phyloP scores from a whole-genome alignment of 2,797 vertebrate species.

The Nyctalus aviator region DNA sequence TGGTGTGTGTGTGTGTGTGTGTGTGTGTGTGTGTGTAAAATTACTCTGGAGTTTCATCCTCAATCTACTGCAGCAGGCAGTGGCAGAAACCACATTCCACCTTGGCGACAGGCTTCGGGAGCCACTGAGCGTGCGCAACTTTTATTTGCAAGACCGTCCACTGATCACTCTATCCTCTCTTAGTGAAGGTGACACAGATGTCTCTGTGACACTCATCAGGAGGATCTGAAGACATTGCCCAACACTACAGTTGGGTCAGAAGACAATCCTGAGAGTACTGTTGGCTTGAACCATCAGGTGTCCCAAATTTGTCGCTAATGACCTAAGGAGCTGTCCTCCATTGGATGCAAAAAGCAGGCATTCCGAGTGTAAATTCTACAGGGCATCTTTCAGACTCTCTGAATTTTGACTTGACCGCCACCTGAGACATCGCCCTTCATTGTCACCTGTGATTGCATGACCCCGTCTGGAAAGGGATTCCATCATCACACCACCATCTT shows the following conservation, averaged over 20 bases:
- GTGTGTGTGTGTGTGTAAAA: not conserved
- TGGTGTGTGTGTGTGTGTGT: too few relatives aligned
- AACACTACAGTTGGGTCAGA: not conserved
- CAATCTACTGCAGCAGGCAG: not conserved
- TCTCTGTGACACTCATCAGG: not conserved
- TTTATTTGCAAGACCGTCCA: not conserved
- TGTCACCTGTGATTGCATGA: not conserved
- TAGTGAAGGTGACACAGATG: not conserved
- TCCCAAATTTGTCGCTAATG: not conserved
- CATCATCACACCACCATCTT: not conserved
- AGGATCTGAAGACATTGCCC: not conserved
- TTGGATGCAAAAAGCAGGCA: too few relatives aligned
- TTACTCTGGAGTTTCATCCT: not conserved
- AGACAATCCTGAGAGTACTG: not conserved
- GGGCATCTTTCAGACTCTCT: not conserved
- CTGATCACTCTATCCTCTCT: accelerated
- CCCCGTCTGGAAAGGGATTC: not conserved
- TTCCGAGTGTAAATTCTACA: not conserved
- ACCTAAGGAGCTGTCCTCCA: not conserved
- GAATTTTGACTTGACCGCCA: not conserved
- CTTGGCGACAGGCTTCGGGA: not conserved
- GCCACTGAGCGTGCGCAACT: accelerated
- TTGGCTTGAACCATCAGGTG: not conserved
- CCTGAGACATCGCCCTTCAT: not conserved
- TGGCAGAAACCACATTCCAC: not conserved